Evolutionary conservation across 1,140 invertebrate species (phyloP).

Genomic region (Drosophila takahashii): DNA sequence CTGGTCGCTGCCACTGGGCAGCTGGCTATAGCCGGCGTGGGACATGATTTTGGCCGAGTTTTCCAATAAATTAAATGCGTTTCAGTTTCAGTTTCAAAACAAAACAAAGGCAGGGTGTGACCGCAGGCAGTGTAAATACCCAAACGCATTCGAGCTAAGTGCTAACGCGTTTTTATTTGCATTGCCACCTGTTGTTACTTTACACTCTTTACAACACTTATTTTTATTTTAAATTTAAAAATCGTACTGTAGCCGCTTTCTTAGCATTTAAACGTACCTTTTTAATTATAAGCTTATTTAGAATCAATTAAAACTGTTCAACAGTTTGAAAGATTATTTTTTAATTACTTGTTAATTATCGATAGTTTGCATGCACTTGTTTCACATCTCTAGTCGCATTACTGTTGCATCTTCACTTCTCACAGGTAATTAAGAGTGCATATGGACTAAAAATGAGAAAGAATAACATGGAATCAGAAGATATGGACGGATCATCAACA

Average conservation of each 20-base stretch:
- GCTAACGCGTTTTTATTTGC: constrained; percentile 12
- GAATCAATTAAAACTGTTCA: no score
- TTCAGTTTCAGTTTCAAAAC: not conserved
- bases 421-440: no score
- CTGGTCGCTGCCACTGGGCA: constrained; percentile 61
- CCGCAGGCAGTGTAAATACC: not conserved
- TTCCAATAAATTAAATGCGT: constrained; percentile 17
- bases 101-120: constrained; percentile 34
- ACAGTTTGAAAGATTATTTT: no score
- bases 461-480: no score
- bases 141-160: not conserved
- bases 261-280: no score
- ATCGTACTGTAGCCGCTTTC: no score
- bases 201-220: not conserved
- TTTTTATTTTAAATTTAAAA: not conserved
- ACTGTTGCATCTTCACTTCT: not conserved
- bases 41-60: constrained; percentile 34
- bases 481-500: no score
- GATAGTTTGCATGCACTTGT: no score
- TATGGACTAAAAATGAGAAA: no score
- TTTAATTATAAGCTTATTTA: no score
- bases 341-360: no score
- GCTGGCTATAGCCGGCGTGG: constrained; percentile 59
- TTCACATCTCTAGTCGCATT: no score
- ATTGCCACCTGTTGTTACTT: constrained; percentile 1